Evolutionary conservation across 2,797 vertebrate genomes (phyloP), one percentile per base, ranked within the genome.

Genomic region (Centroberyx gerrardi): DNA sequence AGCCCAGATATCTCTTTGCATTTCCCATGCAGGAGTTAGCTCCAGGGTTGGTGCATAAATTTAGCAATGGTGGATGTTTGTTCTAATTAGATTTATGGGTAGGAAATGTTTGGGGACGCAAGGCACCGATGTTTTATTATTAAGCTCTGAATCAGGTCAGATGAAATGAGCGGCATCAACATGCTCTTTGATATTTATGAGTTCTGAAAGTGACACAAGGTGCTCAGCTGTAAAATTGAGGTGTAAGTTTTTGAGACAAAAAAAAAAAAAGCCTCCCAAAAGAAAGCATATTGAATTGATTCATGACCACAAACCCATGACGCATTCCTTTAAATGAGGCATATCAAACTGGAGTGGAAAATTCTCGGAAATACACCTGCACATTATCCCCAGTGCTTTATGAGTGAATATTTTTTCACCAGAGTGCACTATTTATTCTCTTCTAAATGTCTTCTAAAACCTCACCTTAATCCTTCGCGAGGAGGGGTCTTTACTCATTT

Each of bases 21-120:
- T 90, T 90, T 82, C 74, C 79, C 76, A 88, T 82, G 85, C 87
- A 76, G 84, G 62, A 87, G 82, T 72, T 83, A 59, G 90, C 90
- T 87, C 60, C 58, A 36, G 88, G 89, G 68, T 59, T 81, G 70
- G 33, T 82, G 91, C 82, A 93, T 93, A 93, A 83, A 88, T 91
- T 91, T 89, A 87, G 84, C 59, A 0, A 75, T 87, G 87, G 77
- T 64, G 83, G 84, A 91, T 92, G 90, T 91, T 90, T 92, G 82
- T 88, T 90, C 84, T 88, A 90, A 93, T 93, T 91, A 90, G 78
- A 91, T 91, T 88, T 90, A 91, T 88, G 84, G 80, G 74, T 76
- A 86, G 86, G 77, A 88, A 90, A 90, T 91, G 87, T 92, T 93
- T 90, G 76, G 67, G 88, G 76, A 86, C 78, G 78, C 74, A 85